phyloP scores from a whole-genome alignment of 2,113 vertebrate species.

The Psettodes erumei region DNA sequence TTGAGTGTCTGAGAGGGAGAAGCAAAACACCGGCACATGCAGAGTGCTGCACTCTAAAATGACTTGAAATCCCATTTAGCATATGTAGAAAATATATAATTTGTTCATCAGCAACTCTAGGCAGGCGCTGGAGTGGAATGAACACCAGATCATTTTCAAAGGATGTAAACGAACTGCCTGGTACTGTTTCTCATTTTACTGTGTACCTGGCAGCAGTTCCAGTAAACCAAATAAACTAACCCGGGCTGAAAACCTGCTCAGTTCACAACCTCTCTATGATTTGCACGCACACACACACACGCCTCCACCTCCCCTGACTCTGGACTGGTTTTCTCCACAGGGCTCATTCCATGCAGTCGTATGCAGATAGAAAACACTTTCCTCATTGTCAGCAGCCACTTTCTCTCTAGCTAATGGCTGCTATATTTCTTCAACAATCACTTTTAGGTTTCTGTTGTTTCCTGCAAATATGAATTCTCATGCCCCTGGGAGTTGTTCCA shows the following conservation, averaged over 20 bases:
- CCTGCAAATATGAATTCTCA: constrained; percentile 60
- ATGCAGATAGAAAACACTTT: constrained; percentile 47
- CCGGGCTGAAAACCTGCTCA: background rate
- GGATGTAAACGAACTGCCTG: constrained; percentile 11
- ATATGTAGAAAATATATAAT: background rate
- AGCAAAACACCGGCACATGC: too few species aligned
- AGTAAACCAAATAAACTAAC: constrained; percentile 34
- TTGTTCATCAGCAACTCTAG: background rate
- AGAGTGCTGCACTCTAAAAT: too few species aligned
- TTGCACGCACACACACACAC: background rate
- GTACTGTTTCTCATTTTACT: constrained; percentile 23
- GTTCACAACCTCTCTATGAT: constrained; percentile 21
- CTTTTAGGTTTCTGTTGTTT: constrained; percentile 63
- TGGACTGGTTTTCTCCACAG: constrained; percentile 14
- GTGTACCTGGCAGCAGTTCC: constrained; percentile 24
- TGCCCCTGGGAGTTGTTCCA: constrained; percentile 73
- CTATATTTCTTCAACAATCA: constrained; percentile 66
- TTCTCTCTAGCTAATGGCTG: constrained; percentile 61
- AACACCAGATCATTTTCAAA: constrained; percentile 2
- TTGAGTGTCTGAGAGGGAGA: too few species aligned
- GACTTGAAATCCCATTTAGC: background rate
- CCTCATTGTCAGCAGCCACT: constrained; percentile 47
- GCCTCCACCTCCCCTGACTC: background rate
- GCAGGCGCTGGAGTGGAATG: background rate
- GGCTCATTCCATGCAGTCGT: constrained; percentile 24